Conservation (phyloP, 1,140 invertebrate genomes). For the Tetramorium parvispinum region DNA sequence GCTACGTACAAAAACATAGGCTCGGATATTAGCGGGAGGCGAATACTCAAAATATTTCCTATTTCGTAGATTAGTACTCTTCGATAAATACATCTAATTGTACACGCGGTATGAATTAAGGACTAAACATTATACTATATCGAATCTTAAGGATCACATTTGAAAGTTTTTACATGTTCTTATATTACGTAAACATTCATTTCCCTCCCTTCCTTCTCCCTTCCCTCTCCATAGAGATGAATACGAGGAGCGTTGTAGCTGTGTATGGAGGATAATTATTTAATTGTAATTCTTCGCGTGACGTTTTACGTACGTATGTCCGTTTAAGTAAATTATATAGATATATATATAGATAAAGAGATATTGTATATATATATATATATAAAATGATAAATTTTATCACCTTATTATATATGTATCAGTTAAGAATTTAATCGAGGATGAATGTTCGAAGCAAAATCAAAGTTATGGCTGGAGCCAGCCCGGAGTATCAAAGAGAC, state of each 20-base stretch:
- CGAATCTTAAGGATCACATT: slow-evolving; percentile 75
- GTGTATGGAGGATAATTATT: slow-evolving; percentile 76
- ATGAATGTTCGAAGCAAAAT: slow-evolving; percentile 82
- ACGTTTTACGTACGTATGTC: slow-evolving; percentile 73
- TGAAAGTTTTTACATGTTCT: slow-evolving; percentile 85
- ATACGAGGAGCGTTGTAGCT: slow-evolving; percentile 72
- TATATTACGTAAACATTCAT: slow-evolving; percentile 78
- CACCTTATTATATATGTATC: slow-evolving; percentile 66
- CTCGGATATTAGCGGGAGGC: slow-evolving; percentile 74
- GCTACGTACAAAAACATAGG: slow-evolving; percentile 61
- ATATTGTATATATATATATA: slow-evolving; percentile 82
- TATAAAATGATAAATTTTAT: slow-evolving; percentile 78
- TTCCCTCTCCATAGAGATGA: slow-evolving; percentile 68
- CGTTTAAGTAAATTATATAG: slow-evolving; percentile 79
- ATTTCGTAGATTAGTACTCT: slow-evolving; percentile 81
- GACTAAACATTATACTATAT: slow-evolving; percentile 69
- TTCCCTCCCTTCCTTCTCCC: not conserved
- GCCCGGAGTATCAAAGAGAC: slow-evolving; percentile 73
- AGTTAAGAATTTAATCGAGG: slow-evolving; percentile 78
- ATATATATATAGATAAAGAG: slow-evolving; percentile 68
- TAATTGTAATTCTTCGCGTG: slow-evolving; percentile 77
- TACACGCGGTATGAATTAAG: slow-evolving; percentile 71
- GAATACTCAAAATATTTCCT: slow-evolving; percentile 85
- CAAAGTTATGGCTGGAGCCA: slow-evolving; percentile 77
- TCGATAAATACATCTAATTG: slow-evolving; percentile 77